Base-by-base conservation (phyloP, 2,113 vertebrate species). In the Hippoglossus stenolepis region DNA sequence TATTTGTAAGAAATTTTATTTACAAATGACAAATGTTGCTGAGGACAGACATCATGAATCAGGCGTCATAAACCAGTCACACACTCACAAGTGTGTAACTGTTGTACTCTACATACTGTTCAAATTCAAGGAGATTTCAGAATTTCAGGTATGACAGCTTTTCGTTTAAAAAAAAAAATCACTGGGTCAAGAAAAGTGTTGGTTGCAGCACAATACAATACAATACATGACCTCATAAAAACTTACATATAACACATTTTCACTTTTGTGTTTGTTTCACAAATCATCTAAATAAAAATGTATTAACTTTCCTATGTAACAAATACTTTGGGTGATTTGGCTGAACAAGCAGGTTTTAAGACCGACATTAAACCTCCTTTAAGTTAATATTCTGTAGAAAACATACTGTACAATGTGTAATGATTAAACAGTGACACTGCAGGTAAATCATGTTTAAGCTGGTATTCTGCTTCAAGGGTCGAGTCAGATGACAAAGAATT, bases 1-100 rank as follows among this genome's bases (percentile, higher is more conserved):
- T 47, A 15, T 58, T 28, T 59, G 35, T 53, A n/a, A n/a, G 0
- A 71, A 0, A 17, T 69, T 87, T 82, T 79, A 82, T 85, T 87
- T 61, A 75, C 72, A 82, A 66, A 62, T 53, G 26, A 15, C n/a
- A 65, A 21, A 20, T 62, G 13, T 21, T 38, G 9, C 21, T 73
- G 18, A 24, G 28, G 54, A 38, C 54, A 49, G 23, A 6, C 9
- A 21, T 80, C 35, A 38, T 38, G 9, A 38, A 10, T 38, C 35
- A 38, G 35, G 35, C 9, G 9, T 17, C 15, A 47, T 47, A 47
- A 47, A 47, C 28, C 12, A 31, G 57, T 66, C 21, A 14, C 4
- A 38, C 35, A 38, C 35, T 38, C 35, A 38, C 9, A n/a, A 38
- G 10, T 47, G 13, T 35, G 2, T 40, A 67, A 77, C 47, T 51